A percentile compares a stretch with the other conserved stretches of the same genome.
Conservation (phyloP, 2,797 vertebrate genomes). For the Spheniscus humboldti region DNA sequence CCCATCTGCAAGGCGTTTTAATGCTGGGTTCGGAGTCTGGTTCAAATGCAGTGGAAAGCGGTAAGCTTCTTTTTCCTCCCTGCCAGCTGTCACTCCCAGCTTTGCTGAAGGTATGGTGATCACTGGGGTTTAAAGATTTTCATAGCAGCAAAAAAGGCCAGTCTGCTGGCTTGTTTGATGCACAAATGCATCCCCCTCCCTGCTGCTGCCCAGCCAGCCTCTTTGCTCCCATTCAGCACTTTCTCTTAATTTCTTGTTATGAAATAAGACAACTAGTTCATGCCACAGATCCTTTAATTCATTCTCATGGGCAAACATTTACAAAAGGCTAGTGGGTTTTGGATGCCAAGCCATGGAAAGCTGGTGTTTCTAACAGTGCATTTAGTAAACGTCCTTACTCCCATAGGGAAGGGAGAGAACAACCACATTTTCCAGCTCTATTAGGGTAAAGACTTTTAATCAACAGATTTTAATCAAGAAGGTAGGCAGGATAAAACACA, state of each 20-base stretch:
- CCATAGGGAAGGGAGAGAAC: background rate
- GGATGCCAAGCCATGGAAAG: background rate
- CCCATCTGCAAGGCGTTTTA: fast-evolving
- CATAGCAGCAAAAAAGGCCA: background rate
- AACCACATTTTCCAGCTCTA: background rate
- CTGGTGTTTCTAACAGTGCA: background rate
- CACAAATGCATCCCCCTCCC: background rate
- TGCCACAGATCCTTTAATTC: background rate
- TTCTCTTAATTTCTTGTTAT: background rate
- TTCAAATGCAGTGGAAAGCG: background rate
- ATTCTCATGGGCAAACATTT: background rate
- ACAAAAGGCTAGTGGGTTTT: background rate
- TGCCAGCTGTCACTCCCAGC: background rate
- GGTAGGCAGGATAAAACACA: background rate
- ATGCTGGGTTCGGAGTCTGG: background rate
- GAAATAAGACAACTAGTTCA: background rate
- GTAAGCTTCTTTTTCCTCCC: background rate
- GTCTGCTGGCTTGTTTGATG: background rate
- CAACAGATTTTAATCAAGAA: background rate
- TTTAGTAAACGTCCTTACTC: background rate
- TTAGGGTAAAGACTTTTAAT: background rate
- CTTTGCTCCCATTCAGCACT: fast-evolving
- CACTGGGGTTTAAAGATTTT: background rate
- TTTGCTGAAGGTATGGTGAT: background rate
- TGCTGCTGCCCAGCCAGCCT: background rate